Base-by-base conservation (phyloP, 2,888 invertebrate genomes). In the Calameuta filiformis region DNA sequence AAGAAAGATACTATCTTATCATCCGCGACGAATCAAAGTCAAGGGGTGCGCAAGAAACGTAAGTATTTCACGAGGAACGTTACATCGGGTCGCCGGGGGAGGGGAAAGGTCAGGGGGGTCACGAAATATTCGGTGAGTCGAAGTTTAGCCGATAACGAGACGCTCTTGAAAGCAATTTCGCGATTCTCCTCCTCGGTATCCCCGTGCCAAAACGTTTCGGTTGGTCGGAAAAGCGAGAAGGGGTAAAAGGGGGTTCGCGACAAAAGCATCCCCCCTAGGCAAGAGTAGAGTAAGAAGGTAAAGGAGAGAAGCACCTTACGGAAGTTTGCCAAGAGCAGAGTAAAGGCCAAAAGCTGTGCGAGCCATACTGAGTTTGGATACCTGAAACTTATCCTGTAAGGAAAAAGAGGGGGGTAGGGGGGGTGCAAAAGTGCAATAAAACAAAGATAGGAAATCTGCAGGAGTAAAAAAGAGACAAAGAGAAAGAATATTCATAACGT, bases 391-490 rank as follows among this genome's bases (percentile, higher is more conserved):
- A 56, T 56, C 23, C 23, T 30, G 75, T 69, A 31, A 33, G 69
- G 4, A 31, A 12, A 15, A 37, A 40, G 30, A 73, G 73, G 1
- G 34, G 23, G 35, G 12, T 12, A 0, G 35, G 12, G 12, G 40
- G 71, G 3, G 12, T 15, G 33, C 4, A 12, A n/a, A 30, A 68
- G 30, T 34, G 12, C 35, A 76, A n/a, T 23, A 30, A 11, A 23
- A 30, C n/a, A 2, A 31, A n/a, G 30, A 69, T n/a, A 4, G 31
- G 12, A 4, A 34, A 56, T 23, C 15, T 23, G 2, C 1, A 0
- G 35, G 68, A 74, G 15, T 37, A 23, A 74, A 40, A 80, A 75
- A 77, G 77, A 71, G 77, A 80, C 33, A 33, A 73, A 73, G 68
- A 77, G 75, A 76, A 74, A 75, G 23, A 56, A 56, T 23, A 56